Evolutionary conservation across 2,888 invertebrate species (phyloP).

Genomic region (Resseliella maxima): DNA sequence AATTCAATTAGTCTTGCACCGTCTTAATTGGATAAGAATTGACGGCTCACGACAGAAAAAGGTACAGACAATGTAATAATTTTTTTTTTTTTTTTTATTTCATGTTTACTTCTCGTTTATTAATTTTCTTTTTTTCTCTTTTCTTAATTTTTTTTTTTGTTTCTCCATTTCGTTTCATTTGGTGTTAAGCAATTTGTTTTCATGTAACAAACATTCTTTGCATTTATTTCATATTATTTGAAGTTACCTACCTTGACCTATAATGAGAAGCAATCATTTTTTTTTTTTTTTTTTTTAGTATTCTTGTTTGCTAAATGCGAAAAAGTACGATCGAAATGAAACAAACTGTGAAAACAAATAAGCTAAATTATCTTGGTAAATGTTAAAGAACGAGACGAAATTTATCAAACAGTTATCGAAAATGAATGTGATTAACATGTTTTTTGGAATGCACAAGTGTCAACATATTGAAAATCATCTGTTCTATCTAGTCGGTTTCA

Average conservation of each 20-base stretch:
- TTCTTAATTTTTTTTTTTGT: no score
- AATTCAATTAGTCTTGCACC: constrained; percentile 1
- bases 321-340: neutral
- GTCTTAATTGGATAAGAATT: constrained; percentile 16
- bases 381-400: neutral
- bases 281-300: neutral
- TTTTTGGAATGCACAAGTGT: neutral
- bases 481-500: neutral
- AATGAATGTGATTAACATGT: neutral
- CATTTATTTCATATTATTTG: neutral
- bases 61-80: neutral
- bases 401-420: neutral
- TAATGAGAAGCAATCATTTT: constrained; percentile 13
- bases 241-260: constrained; percentile 38
- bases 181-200: neutral
- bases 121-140: no score
- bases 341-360: neutral
- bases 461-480: neutral
- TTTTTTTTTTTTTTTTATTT: neutral
- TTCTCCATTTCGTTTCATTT: no score
- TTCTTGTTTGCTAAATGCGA: no score
- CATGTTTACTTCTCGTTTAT: no score
- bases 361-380: no score
- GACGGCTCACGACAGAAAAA: neutral
- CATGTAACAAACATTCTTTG: neutral